Percentiles rank a stretch among this genome's conserved stretches.
phyloP scores from a whole-genome alignment of 2,888 invertebrate species.

The Erpobdella octoculata region DNA sequence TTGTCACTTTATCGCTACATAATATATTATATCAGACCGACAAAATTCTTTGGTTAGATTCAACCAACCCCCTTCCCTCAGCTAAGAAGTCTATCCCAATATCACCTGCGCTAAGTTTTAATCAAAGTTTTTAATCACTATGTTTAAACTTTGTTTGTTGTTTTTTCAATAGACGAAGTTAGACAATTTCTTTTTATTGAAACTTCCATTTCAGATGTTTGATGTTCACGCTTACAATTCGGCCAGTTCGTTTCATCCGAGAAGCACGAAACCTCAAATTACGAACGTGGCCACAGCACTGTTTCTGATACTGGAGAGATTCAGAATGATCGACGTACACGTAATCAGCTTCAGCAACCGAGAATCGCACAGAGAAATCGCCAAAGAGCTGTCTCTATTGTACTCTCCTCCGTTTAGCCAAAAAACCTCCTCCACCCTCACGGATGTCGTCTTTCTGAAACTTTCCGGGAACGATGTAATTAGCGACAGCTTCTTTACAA shows the following conservation, averaged over 20 bases:
- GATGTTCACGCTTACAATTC: too few species aligned
- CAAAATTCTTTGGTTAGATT: too few species aligned
- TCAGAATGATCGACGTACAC: background rate
- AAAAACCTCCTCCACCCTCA: background rate
- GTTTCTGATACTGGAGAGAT: background rate
- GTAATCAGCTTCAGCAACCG: background rate
- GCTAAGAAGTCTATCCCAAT: too few species aligned
- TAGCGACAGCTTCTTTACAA: background rate
- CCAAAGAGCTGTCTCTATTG: constrained; percentile 7
- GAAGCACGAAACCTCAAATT: constrained; percentile 14
- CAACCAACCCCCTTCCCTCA: too few species aligned
- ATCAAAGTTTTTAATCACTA: too few species aligned
- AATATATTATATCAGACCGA: too few species aligned
- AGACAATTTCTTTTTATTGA: too few species aligned
- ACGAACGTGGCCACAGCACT: constrained; percentile 8
- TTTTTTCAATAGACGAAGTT: too few species aligned
- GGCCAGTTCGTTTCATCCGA: background rate
- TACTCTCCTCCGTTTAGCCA: background rate
- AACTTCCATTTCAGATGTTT: too few species aligned
- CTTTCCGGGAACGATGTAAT: background rate
- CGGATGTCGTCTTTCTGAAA: background rate
- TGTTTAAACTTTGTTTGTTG: too few species aligned
- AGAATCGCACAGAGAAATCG: background rate
- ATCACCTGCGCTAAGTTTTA: too few species aligned
- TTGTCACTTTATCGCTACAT: too few species aligned